Evolutionary conservation across 2,797 vertebrate genomes (phyloP), one percentile per base, ranked within the genome.

Genomic region (Enteromius anoplus): DNA sequence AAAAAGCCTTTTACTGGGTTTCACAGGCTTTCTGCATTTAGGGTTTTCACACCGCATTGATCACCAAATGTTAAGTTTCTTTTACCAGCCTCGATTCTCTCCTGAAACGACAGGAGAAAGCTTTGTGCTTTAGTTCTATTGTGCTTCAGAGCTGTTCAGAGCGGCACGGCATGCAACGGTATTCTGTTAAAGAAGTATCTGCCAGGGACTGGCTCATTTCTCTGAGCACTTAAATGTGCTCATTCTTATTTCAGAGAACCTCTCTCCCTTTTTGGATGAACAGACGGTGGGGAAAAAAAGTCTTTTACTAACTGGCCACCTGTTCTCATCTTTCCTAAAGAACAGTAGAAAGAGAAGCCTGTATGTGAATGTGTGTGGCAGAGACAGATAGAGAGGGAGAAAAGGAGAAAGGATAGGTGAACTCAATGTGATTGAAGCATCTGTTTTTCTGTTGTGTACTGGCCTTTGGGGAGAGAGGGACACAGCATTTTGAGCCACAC

Each of bases 41-140:
- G 60, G 40, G 42, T 76, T 81, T 85, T 85, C 79, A 81, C 64
- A 85, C 42, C 23, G 37, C 78, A 85, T 85, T 76, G 72, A 81
- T 64, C 62, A 75, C 78, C 78, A 81, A 81, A 70, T 81, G 64
- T 71, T 68, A 51, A 60, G 55, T 58, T 75, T 45, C 23, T 21
- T 37, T 51, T 19, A 55, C 66, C 40, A 42, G 51, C 60, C 53
- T 55, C 40, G 7, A 14, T 55, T 55, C 32, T 72, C 45, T 66
- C 49, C 66, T 37, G n/a, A 64, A 79, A 72, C 12, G 69, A 49
- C 26, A 32, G 19, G 19, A 37, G 21, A 81, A 81, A 72, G 79
- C 68, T 75, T 11, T 58, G 12, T 3, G 3, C 34, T 66, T 51
- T 65, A 34, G 64, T 49, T 66, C 77, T n/a, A 71, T 65, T 80